These are phyloP conservation scores for Laupala kohalensis DNA, from an alignment of 1,140 invertebrate species.

Conservation along the genomic window DNA sequence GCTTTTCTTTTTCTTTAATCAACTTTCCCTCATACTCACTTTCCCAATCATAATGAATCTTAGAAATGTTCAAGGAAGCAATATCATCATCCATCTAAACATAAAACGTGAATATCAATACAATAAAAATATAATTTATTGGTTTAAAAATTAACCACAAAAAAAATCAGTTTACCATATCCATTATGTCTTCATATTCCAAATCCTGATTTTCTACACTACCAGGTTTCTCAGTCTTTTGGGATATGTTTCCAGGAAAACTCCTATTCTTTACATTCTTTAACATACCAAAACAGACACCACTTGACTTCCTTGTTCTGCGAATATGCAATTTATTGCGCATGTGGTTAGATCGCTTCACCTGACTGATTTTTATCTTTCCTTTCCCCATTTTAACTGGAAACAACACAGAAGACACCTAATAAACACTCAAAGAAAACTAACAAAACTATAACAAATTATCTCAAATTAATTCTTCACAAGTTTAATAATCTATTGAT, in stretches of 20 bases:
- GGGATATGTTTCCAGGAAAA: neutral
- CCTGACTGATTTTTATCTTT: conserved; percentile 39
- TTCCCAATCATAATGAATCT: neutral
- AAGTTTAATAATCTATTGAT: too few species aligned
- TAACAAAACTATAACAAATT: too few species aligned
- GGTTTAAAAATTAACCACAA: neutral
- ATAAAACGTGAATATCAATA: neutral
- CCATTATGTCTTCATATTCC: neutral
- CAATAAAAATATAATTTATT: neutral
- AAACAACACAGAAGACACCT: too few species aligned
- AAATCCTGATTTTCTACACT: conserved; percentile 43
- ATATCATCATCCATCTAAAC: neutral
- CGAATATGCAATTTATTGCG: conserved; percentile 44
- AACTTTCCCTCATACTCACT: neutral
- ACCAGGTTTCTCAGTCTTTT: conserved; percentile 29
- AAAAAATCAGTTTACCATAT: neutral
- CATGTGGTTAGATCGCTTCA: conserved; percentile 47
- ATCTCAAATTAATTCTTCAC: too few species aligned
- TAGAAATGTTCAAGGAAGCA: neutral
- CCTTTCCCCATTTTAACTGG: conserved; percentile 24
- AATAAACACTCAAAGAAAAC: too few species aligned
- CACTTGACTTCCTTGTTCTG: conserved; percentile 41
- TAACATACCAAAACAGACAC: too few species aligned
- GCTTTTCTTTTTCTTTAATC: neutral
- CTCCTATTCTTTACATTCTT: conserved; percentile 25